Conservation (phyloP, 2,888 invertebrate genomes). For the Aleiodes testaceus region DNA sequence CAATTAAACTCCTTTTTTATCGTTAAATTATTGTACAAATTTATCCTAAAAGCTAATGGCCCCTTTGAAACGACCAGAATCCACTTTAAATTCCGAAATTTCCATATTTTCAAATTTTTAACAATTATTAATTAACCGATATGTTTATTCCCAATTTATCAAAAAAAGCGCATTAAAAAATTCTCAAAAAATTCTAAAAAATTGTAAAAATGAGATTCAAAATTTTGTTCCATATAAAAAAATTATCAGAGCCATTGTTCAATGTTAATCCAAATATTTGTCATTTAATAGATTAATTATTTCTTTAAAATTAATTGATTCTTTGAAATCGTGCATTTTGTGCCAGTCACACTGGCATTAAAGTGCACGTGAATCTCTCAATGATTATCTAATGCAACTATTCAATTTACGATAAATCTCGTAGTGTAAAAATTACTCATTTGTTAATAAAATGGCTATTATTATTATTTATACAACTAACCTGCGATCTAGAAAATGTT, state of each 20-base stretch:
- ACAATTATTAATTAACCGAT: not conserved
- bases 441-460: not conserved
- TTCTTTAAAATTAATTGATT: not conserved
- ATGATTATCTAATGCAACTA: constrained; percentile 36
- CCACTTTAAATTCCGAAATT: not conserved
- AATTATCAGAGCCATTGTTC: constrained; percentile 6
- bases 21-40: constrained; percentile 24
- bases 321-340: not conserved
- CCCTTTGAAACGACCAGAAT: not conserved
- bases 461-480: constrained; percentile 14
- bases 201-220: not conserved
- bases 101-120: not conserved
- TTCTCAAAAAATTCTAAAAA: not conserved
- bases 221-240: not conserved
- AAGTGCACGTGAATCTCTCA: constrained; percentile 10
- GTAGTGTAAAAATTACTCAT: too few species aligned
- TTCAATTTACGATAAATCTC: constrained; percentile 3
- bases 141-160: not conserved
- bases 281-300: not conserved
- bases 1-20: not conserved
- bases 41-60: constrained; percentile 31
- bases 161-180: constrained; percentile 3
- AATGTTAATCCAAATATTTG: not conserved
- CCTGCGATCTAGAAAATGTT: constrained; percentile 15
- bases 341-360: not conserved